Base-by-base conservation (phyloP, 2,888 invertebrate genomes). In the Operophtera brumata region DNA sequence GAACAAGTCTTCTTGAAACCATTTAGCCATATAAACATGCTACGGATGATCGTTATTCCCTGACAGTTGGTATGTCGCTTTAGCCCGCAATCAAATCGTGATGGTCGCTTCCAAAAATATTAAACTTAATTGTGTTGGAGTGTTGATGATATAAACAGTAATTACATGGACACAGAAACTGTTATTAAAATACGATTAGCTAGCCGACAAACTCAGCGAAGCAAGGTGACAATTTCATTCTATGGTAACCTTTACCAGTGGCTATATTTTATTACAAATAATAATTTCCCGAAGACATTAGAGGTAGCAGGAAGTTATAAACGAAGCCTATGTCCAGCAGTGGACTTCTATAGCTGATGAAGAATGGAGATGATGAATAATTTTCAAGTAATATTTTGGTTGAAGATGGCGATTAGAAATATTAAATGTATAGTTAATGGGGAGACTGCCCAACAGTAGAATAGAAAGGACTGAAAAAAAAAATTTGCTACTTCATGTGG, bases 141-240 rank as follows among this genome's bases (percentile, higher is more conserved):
- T 86, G 89, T 86, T 86, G 86, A 87, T 85, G 85, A 80, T 79
- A 84, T 84, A 84, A 83, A 84, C 80, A 79, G 81, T 88, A 89
- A 90, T 89, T 89, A 87, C 81, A 74, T 75, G 76, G 77, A 77
- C 78, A 71, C 76, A 78, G 69, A 82, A 81, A 85, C 82, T 78
- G 87, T 86, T 90, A 90, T 90, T 90, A 90, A 89, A 90, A 87
- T 83, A 69, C 82, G 81, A 85, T 90, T 89, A 89, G 82, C 78
- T 71, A 73, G 71, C 67, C 69, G 62, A 61, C 59, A 59, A 58
- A 63, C 55, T 56, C 59, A 61, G 59, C 60, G 61, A 59, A 65
- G 57, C 53, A 49, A 46, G 57, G 62, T 66, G 71, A 67, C 68
- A 65, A 64, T 65, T 64, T 65, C 59, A 66, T 64, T 66, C 55